phyloP scores from a whole-genome alignment of 2,888 invertebrate genomes.

The Tenthredo scrophulariae region DNA sequence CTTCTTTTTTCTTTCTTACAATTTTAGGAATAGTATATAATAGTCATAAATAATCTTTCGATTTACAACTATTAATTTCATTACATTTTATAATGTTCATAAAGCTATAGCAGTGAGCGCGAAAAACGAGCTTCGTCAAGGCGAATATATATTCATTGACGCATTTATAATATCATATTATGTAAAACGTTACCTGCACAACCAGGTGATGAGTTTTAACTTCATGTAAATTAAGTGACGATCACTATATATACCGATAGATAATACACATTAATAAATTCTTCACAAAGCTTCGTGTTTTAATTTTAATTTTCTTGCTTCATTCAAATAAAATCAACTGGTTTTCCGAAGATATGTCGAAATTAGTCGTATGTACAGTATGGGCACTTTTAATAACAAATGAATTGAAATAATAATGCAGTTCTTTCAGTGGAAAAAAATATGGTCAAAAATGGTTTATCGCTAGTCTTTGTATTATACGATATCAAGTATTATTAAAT shows the following conservation, averaged over 20 bases:
- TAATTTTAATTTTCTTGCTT: neutral
- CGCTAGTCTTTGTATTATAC: too few relatives aligned
- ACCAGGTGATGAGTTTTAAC: conserved; percentile 22
- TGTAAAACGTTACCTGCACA: conserved; percentile 35
- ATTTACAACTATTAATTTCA: neutral
- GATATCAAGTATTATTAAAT: too few relatives aligned
- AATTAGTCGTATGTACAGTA: neutral
- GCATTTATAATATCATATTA: conserved; percentile 11
- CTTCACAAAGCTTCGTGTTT: conserved; percentile 1
- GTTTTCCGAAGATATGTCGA: neutral
- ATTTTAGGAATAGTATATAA: neutral
- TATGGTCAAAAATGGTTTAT: neutral
- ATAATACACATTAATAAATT: neutral
- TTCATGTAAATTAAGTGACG: neutral
- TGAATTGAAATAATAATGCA: neutral
- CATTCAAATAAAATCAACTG: neutral
- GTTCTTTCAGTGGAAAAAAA: neutral
- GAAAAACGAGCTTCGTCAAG: conserved; percentile 15
- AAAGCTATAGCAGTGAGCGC: conserved; percentile 34
- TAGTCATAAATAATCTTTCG: neutral
- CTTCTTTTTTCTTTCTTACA: neutral
- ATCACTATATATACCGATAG: neutral
- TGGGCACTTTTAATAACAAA: neutral
- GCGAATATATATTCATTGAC: neutral
- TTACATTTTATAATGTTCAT: neutral